Evolutionary conservation across 2,888 invertebrate species (phyloP).

Genomic region (Ophion costatus): DNA sequence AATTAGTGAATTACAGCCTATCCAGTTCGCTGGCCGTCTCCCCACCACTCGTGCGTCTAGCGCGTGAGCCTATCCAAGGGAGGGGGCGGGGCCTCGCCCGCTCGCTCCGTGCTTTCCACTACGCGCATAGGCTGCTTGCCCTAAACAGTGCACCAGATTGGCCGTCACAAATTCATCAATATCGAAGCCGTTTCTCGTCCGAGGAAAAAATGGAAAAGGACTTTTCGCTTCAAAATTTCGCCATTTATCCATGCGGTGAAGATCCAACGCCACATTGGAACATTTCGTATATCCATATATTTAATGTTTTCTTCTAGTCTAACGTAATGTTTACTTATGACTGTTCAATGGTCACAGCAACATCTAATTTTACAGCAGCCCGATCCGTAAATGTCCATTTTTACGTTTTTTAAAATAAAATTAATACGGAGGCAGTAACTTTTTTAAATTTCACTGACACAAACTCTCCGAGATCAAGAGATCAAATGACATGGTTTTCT

Average conservation of each 20-base stretch:
- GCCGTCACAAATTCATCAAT: not conserved
- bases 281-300: not conserved
- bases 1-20: not conserved
- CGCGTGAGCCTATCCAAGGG: not conserved
- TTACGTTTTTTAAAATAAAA: not conserved
- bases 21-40: not conserved
- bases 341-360: not conserved
- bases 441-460: slow-evolving; percentile 48
- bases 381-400: not conserved
- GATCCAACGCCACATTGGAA: not conserved
- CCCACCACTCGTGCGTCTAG: not conserved
- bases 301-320: not conserved
- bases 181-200: not conserved
- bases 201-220: not conserved
- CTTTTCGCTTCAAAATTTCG: not conserved
- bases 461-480: slow-evolving; percentile 38
- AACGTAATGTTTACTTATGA: not conserved
- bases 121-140: not conserved
- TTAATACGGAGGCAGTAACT: slow-evolving; percentile 15
- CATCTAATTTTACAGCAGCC: not conserved
- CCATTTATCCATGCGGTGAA: not conserved
- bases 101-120: not conserved
- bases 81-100: not conserved
- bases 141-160: not conserved
- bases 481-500: slow-evolving; percentile 73